phyloP scores from a whole-genome alignment of 2,113 vertebrate species.

The Nyctereutes procyonoides region DNA sequence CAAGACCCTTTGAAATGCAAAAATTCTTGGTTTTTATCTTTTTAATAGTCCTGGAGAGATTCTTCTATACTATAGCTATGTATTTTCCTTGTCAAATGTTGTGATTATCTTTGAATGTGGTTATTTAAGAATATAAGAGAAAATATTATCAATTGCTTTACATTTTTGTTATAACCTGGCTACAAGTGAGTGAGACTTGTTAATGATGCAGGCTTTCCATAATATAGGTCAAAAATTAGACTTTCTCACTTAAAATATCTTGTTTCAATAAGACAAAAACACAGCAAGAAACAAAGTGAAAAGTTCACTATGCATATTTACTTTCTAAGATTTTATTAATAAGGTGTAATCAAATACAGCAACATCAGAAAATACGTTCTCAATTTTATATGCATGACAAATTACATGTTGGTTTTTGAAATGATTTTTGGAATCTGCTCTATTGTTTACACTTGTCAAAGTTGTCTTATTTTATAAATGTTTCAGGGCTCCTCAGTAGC shows the following conservation, averaged over 20 bases:
- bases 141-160: not conserved
- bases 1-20: not conserved
- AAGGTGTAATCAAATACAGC: not conserved
- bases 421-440: not conserved
- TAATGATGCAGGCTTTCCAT: not conserved
- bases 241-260: conserved; percentile 4
- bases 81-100: not conserved
- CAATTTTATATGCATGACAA: not conserved
- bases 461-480: not conserved
- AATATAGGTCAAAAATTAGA: conserved; percentile 41
- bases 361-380: not conserved
- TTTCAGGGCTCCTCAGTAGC: not conserved
- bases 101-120: conserved; percentile 32
- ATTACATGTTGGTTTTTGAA: not conserved
- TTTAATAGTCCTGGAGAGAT: not conserved
- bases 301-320: not conserved
- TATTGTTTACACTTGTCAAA: not conserved
- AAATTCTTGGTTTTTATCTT: not conserved
- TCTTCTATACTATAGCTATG: not conserved
- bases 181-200: not conserved
- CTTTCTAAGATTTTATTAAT: not conserved
- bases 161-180: conserved; percentile 23
- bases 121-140: not conserved
- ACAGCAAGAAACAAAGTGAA: not conserved
- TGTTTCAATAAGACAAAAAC: not conserved